Evolutionary conservation across 2,797 vertebrate species (phyloP), one percentile per base, ranked within the genome.

Genomic region (Hydrocynus forskahlii): DNA sequence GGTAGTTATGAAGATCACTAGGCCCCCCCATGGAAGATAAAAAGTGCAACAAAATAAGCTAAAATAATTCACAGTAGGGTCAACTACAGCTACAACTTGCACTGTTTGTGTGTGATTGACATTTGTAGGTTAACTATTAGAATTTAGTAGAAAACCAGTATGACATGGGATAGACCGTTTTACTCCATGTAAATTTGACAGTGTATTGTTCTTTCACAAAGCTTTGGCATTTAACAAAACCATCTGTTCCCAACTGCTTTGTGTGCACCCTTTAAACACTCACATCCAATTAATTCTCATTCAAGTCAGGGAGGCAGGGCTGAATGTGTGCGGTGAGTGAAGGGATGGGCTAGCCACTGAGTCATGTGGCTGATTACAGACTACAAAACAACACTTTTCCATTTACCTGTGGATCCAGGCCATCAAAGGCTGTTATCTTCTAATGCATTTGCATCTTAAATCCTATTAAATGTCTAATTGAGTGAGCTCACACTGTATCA

Each of bases 381-480:
- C 85, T 84, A 78, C 83, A 88, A 82, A 89, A 84, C 86, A 84
- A 88, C 80, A 63, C 60, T 66, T 62, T 81, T 88, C 79, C 87
- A 87, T 91, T 91, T 93, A 91, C 90, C 88, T 88, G 85, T 84
- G 85, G 87, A 88, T 78, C 84, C 89, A 86, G 85, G 52, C 74
- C 80, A 86, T 89, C 87, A 85, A 86, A 89, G 90, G 89, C 85
- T 85, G 85, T 79, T 82, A 86, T 80, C 84, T 86, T 66, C 43
- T 90, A 91, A 89, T 92, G 88, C 84, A 81, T 71, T 86, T 86
- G 89, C 84, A 88, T 87, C 85, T 83, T 76, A 77, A 80, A 81
- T 87, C 74, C 48, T 80, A 87, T 86, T 92, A 91, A 93, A 91
- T 86, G 89, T 90, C 88, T 91, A 89, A 90, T 92, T 92, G 82